Evolutionary conservation across 1,140 invertebrate species (phyloP), one percentile per base, ranked within the genome.

Genomic region (Bombus vancouverensis): DNA sequence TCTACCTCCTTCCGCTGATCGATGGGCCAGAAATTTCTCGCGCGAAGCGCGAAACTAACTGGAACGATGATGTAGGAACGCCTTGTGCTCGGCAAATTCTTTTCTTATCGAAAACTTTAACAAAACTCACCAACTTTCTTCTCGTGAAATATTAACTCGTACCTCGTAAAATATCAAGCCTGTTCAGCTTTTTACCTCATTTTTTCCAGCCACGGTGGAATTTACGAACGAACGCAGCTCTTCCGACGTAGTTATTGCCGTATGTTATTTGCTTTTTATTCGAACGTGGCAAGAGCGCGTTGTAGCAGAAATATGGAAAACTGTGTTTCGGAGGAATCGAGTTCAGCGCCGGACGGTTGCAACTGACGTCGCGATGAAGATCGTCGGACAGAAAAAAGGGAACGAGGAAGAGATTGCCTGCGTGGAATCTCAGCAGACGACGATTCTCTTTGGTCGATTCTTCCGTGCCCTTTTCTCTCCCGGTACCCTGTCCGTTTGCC

Each of bases 11-110:
- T 62, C 47, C 42, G 88, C 78, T 90, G 89, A 90, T 90, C 87
- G 89, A 90, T 89, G 89, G 59, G 78, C 53, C 57, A 74, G 72
- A 79, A 89, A 89, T 66, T 85, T 90, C 44, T 75, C 87, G 78
- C 74, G 68, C 42, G 10, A 13, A 10, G 28, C 72, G 53, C 47
- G 68, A 59, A 12, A 72, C 25, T 39, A 65, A 53, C 28, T 65
- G 18, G 18, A 25, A 34, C 59, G 57, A 65, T n/a, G 22, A 66
- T 68, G 59, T 66, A 53, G 28, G 57, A 65, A 75, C 80, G 76
- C 47, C 37, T n/a, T 32, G 12, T 32, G 22, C n/a, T n/a, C 22
- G 37, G 10, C 37, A 6, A 34, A 42, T 68, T 39, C 6, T 32
- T 73, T 66, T 32, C 22, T 12, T 32, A 18, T 37, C 42, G 12